Evolutionary conservation across 2,113 vertebrate genomes (phyloP).

Genomic region (Smithornis capensis): DNA sequence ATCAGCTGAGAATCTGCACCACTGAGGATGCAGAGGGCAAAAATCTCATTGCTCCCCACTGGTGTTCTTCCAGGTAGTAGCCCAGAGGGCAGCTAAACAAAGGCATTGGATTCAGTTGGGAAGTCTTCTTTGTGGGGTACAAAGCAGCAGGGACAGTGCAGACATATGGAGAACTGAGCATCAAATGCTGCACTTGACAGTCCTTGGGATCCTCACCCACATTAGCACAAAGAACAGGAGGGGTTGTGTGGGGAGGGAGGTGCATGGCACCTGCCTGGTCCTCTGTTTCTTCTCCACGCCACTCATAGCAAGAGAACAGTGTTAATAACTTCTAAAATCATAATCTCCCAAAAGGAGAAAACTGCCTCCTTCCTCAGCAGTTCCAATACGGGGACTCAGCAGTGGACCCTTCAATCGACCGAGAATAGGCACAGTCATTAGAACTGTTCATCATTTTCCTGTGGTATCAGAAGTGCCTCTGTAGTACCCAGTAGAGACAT

Average conservation of each 20-base stretch:
- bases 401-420: background rate
- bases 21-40: background rate
- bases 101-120: background rate
- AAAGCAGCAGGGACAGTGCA: background rate
- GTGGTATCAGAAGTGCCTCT: background rate
- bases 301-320: background rate
- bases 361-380: background rate
- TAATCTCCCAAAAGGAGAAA: background rate
- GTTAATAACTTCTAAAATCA: background rate
- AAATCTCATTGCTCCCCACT: background rate
- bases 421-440: background rate
- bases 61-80: background rate
- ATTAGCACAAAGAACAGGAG: background rate
- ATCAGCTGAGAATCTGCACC: background rate
- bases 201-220: background rate
- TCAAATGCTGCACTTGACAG: background rate
- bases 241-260: rapidly evolving
- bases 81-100: background rate
- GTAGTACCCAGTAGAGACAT: background rate
- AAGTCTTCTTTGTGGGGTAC: background rate
- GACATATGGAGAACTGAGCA: background rate
- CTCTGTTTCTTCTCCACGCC: background rate
- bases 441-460: background rate
- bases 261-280: background rate
- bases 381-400: background rate